Evolutionary conservation across 2,888 invertebrate genomes (phyloP).

Genomic region (Drosophila nr. medialis): DNA sequence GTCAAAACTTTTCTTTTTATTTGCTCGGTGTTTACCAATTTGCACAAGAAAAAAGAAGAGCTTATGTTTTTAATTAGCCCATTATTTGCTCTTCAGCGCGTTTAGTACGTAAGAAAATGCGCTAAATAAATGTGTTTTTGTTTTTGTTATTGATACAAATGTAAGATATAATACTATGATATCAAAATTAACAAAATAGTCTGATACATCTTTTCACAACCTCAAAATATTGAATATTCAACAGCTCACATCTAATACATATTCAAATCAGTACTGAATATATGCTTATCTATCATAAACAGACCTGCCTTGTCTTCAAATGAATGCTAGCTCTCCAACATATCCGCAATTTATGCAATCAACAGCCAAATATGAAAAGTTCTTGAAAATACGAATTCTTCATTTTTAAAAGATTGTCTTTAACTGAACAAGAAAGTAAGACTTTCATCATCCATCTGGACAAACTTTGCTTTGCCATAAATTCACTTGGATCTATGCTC

Average conservation of each 20-base stretch:
- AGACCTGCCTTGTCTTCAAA: not conserved
- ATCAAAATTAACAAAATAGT: not conserved
- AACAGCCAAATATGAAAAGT: not conserved
- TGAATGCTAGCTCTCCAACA: not conserved
- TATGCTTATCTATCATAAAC: not conserved
- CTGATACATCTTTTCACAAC: not conserved
- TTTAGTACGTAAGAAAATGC: conserved; percentile 15
- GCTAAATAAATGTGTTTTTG: not conserved
- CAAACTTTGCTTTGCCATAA: conserved; percentile 22
- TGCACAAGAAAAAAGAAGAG: conserved; percentile 36
- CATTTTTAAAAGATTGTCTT: not conserved
- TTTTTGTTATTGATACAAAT: not conserved
- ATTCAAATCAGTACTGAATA: not conserved
- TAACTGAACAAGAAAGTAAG: not conserved
- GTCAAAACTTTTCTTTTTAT: conserved; percentile 65
- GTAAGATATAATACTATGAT: no score
- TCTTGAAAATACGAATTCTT: not conserved
- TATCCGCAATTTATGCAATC: not conserved
- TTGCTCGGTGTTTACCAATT: conserved; percentile 60
- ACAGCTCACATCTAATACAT: not conserved
- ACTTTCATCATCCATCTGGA: not conserved
- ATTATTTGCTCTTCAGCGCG: conserved; percentile 43
- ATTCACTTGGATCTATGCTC: conserved; percentile 20
- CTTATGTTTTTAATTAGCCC: conserved; percentile 73
- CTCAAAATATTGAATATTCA: not conserved